phyloP scores from a whole-genome alignment of 2,113 vertebrate species.

The Calonectris borealis region DNA sequence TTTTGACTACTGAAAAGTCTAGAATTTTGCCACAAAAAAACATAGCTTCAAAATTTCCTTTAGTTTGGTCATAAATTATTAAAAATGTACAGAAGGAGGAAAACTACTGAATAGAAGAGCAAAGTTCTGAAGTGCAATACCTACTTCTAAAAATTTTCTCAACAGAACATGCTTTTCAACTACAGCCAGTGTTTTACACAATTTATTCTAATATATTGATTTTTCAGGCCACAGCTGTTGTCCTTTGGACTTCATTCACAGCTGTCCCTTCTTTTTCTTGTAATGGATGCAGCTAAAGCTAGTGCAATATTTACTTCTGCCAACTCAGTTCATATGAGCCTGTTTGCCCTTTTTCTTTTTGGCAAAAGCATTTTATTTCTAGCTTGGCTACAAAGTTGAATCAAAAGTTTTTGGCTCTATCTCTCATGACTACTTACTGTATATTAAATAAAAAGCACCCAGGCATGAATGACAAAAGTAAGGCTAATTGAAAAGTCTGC shows the following conservation, averaged over 20 bases:
- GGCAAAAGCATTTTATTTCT: neutral
- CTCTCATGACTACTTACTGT: neutral
- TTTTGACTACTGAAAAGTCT: neutral
- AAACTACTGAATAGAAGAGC: neutral
- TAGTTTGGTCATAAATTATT: neutral
- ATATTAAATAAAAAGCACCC: neutral
- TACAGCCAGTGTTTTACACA: neutral
- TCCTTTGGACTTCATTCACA: neutral
- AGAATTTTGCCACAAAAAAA: neutral
- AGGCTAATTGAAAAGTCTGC: neutral
- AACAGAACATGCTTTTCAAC: neutral
- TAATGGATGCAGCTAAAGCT: neutral
- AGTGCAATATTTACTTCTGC: neutral
- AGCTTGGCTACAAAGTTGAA: neutral
- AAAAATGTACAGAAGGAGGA: neutral
- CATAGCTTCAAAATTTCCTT: neutral
- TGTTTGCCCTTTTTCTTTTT: neutral
- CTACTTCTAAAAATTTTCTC: neutral
- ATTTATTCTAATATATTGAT: slow-evolving; percentile 9
- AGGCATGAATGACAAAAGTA: neutral
- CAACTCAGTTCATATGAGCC: neutral
- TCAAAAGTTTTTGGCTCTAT: neutral
- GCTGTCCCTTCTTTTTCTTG: neutral
- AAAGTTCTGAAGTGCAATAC: neutral
- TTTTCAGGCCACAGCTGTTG: neutral